phyloP scores from a whole-genome alignment of 2,797 vertebrate genomes.

The Ctenosaura bakeri region DNA sequence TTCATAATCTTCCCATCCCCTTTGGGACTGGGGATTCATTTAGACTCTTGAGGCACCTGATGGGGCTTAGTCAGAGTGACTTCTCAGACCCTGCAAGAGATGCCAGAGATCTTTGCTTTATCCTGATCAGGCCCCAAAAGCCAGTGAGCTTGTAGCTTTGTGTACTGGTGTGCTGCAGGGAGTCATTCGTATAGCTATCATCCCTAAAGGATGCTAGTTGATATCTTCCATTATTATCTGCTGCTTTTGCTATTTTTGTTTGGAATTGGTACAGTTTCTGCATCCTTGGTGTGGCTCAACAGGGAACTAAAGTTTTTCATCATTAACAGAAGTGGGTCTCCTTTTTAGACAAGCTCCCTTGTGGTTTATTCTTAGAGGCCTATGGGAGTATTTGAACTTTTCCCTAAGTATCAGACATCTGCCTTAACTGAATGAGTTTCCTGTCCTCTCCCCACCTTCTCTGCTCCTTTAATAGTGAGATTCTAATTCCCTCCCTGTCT shows the following conservation, averaged over 20 bases:
- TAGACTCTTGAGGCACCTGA: neutral
- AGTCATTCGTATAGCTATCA: neutral
- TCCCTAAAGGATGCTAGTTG: neutral
- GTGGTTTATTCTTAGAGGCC: neutral
- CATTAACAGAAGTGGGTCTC: neutral
- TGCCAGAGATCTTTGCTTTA: neutral
- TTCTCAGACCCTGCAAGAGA: neutral
- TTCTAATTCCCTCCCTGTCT: too few species aligned
- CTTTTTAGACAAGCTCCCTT: neutral
- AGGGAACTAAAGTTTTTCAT: neutral
- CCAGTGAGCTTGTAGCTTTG: neutral
- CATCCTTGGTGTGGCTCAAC: neutral
- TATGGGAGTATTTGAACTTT: neutral
- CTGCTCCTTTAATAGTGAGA: too few species aligned
- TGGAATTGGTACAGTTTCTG: neutral
- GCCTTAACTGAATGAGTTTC: neutral
- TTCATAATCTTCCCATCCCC: neutral
- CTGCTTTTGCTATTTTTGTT: neutral
- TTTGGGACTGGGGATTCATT: neutral
- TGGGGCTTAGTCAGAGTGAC: neutral
- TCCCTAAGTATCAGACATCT: neutral
- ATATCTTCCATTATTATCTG: neutral
- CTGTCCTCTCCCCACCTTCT: too few species aligned
- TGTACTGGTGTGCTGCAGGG: neutral
- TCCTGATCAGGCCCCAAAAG: neutral